Conservation (phyloP, 2,797 vertebrate genomes). For the Acomys russatus region DNA sequence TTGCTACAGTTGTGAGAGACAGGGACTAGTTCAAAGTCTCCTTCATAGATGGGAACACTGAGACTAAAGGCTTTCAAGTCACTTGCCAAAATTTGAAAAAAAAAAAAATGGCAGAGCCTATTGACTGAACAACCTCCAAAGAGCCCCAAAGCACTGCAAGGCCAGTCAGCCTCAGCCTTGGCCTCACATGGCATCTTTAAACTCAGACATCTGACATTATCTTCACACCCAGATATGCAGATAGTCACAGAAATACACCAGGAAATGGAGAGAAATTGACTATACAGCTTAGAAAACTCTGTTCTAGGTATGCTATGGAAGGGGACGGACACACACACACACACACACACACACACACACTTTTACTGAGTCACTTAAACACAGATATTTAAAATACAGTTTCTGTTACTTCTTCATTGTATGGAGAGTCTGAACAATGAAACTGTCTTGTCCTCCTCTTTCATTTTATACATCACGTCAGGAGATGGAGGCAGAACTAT, state of each 20-base stretch:
- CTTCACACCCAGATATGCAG: not conserved
- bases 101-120: not conserved
- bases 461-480: not conserved
- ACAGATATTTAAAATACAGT: not conserved
- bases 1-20: not conserved
- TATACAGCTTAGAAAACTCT: not conserved
- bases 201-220: not conserved
- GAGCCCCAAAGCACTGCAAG: not conserved
- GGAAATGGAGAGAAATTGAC: not conserved
- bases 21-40: not conserved
- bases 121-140: not conserved
- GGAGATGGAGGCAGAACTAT: not conserved
- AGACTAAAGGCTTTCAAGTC: not conserved
- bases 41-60: conserved; percentile 46
- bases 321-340: not conserved
- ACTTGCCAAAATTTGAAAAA: not conserved
- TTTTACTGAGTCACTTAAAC: not conserved
- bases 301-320: not conserved
- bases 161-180: conserved; percentile 7
- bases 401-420: not conserved
- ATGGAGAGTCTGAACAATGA: not conserved
- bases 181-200: not conserved
- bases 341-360: not conserved
- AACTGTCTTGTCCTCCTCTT: not conserved
- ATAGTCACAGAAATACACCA: not conserved